phyloP scores from a whole-genome alignment of 2,888 invertebrate genomes.

The Entomobrya multifasciata region DNA sequence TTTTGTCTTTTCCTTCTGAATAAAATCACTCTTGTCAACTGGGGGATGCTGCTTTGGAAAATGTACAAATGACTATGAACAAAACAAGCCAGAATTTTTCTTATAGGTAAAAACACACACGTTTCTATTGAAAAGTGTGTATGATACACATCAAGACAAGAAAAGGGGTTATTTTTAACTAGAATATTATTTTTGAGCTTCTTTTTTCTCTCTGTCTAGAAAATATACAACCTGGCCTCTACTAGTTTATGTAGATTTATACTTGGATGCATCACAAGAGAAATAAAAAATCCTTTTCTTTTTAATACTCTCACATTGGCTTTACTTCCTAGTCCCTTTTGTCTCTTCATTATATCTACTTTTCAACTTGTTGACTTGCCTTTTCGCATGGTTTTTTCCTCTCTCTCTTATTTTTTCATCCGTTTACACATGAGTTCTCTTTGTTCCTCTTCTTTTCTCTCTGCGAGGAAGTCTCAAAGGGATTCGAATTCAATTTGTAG shows the following conservation, averaged over 20 bases:
- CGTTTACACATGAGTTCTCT: conserved; percentile 9
- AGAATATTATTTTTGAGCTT: not conserved
- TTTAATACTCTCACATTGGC: conserved; percentile 42
- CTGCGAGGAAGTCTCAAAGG: conserved; percentile 58
- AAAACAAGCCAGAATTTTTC: no score
- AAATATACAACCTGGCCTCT: conserved; percentile 4
- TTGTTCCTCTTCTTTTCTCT: not conserved
- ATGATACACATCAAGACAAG: no score
- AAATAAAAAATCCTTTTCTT: conserved; percentile 28
- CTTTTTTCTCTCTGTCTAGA: not conserved
- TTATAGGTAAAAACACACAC: no score
- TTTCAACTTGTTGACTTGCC: conserved; percentile 65
- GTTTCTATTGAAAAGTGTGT: no score
- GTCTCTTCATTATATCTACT: conserved; percentile 65
- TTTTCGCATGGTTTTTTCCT: conserved; percentile 64
- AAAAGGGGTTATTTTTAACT: not conserved
- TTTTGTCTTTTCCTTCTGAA: conserved; percentile 27
- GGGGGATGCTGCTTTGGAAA: conserved; percentile 3
- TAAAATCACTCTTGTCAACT: conserved; percentile 29
- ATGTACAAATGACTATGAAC: not conserved
- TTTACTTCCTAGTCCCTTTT: conserved; percentile 37
- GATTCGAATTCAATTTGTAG: conserved; percentile 76
- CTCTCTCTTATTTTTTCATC: conserved; percentile 3
- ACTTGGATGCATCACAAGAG: not conserved
- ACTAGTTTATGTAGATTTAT: conserved; percentile 37